phyloP scores from a whole-genome alignment of 2,888 invertebrate genomes.

The Melanargia galathea region DNA sequence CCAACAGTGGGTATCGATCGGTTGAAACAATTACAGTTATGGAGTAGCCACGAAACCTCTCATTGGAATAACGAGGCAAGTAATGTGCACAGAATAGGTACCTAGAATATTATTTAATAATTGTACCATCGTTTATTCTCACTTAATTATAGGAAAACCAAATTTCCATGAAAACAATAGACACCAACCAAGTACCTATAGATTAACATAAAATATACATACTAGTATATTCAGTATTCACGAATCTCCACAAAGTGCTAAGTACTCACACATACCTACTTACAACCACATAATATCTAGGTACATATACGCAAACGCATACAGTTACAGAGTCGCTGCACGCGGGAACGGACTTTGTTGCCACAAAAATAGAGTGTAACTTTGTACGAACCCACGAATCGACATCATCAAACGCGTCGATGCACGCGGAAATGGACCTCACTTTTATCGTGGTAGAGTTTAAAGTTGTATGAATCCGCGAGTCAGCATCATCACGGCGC shows the following conservation, averaged over 20 bases:
- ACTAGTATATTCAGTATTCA: constrained; percentile 1
- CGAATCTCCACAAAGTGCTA: constrained; percentile 15
- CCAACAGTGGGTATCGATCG: no score
- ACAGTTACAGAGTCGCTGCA: neutral
- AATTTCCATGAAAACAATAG: constrained; percentile 14
- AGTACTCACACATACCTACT: constrained; percentile 2
- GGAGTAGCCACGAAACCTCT: no score
- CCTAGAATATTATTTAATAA: neutral
- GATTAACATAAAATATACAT: neutral
- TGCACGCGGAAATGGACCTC: constrained; percentile 1
- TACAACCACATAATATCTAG: neutral
- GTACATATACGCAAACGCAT: neutral
- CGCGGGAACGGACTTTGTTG: neutral
- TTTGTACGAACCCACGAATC: constrained; percentile 32
- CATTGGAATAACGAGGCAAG: no score
- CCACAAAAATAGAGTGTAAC: constrained; percentile 6
- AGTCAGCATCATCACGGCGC: constrained; percentile 64
- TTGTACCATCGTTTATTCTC: neutral
- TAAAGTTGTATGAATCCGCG: constrained; percentile 29
- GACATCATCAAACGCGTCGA: constrained; percentile 63
- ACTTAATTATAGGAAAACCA: constrained; percentile 1
- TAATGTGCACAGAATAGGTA: neutral
- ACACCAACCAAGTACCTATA: neutral
- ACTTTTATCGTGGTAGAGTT: neutral
- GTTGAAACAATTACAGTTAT: no score